Evolutionary conservation across 2,888 invertebrate species (phyloP), one percentile per base, ranked within the genome.

Genomic region (Euclidia mi): DNA sequence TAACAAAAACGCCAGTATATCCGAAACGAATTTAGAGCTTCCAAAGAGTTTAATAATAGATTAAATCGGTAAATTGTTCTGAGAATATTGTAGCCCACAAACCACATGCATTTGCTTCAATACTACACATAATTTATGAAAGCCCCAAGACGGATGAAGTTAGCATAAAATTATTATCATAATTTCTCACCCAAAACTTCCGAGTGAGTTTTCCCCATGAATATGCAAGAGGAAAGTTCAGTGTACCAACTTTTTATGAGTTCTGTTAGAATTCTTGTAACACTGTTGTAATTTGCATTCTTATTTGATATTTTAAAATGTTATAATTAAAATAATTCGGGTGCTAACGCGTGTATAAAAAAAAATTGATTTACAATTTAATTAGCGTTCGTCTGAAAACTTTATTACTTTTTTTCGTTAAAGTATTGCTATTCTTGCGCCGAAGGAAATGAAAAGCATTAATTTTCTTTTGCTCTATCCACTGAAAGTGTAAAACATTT

Each of bases 161-260:
- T 91, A 85, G 87, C 86, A 88, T 89, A 89, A 91, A 91, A 90
- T 91, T 89, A 91, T 92, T 91, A 90, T 88, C 88, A 91, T 92
- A 91, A 93, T 93, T 92, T 90, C 91, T 88, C 90, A 91, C 91
- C 92, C 87, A 90, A 90, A 92, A 91, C 91, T 92, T 92, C 89
- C 90, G 81, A 88, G 86, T 88, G 89, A 90, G 88, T 90, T 91
- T 87, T 76, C 81, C 78, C 81, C 78, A 92, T 92, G 93, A 93
- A 93, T 92, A 93, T 92, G 89, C 92, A 92, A 91, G 87, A 82
- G 79, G 81, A 84, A 90, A 91, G 91, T 92, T 92, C 89, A 80
- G 82, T 78, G 82, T 78, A 83, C 82, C 79, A 69, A 89, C 88
- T 85, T 90, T 91, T 92, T 90, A 92, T 89, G 90, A 87, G 85